Evolutionary conservation across 1,140 invertebrate genomes (phyloP).

Genomic region (Drosophila triauraria): DNA sequence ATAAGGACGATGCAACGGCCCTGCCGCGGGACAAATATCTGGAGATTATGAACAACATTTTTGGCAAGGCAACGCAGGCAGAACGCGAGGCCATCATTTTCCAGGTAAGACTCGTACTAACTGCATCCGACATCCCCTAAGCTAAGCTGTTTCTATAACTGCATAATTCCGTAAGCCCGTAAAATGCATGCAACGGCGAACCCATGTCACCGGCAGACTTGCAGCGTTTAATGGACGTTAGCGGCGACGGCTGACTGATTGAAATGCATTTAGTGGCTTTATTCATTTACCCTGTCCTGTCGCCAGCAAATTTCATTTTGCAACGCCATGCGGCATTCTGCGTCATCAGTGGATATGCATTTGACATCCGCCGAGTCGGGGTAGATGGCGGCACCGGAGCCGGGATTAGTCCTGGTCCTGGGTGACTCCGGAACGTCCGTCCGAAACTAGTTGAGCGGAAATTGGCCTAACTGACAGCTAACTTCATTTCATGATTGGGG

Average conservation of each 20-base stretch:
- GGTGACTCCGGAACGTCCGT: neutral
- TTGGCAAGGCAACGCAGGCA: constrained; percentile 93
- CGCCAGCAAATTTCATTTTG: constrained; percentile 56
- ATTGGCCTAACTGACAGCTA: constrained; percentile 31
- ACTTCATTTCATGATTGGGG: constrained; percentile 27
- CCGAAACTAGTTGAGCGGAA: constrained; percentile 25
- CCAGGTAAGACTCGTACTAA: constrained; percentile 88
- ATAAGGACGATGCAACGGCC: constrained; percentile 93
- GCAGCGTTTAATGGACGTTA: constrained; percentile 47
- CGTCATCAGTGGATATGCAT: constrained; percentile 36
- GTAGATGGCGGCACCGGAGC: neutral
- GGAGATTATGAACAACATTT: constrained; percentile 94
- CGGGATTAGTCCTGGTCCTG: constrained; percentile 2
- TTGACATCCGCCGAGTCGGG: constrained; percentile 32
- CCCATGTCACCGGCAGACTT: constrained; percentile 11
- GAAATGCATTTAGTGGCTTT: constrained; percentile 62
- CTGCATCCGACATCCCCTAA: too few species aligned
- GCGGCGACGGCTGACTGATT: constrained; percentile 45
- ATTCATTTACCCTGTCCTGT: constrained; percentile 47
- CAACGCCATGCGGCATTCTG: constrained; percentile 14
- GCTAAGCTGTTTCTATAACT: neutral
- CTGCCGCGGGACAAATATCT: constrained; percentile 93
- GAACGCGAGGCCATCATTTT: constrained; percentile 96
- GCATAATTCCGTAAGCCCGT: neutral
- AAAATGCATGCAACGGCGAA: constrained; percentile 13